phyloP scores from a whole-genome alignment of 2,113 vertebrate species.

The Leptodactylus fuscus region DNA sequence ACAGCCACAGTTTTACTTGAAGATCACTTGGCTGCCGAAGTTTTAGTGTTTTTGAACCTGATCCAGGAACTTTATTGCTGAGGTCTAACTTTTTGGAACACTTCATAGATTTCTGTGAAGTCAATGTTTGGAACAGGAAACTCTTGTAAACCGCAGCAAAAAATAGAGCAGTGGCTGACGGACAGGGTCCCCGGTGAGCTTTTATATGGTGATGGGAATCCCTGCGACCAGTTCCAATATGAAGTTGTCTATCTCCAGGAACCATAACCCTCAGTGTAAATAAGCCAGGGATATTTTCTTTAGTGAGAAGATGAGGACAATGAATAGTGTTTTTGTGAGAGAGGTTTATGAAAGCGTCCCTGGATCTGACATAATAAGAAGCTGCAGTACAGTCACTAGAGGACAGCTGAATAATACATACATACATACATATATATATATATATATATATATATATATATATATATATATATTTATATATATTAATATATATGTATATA shows the following conservation, averaged over 20 bases:
- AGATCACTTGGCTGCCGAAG: neutral
- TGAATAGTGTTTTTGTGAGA: neutral
- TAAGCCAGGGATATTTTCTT: neutral
- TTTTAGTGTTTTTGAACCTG: neutral
- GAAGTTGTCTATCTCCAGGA: neutral
- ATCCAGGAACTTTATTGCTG: conserved; percentile 13
- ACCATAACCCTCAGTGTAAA: neutral
- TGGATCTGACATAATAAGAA: neutral
- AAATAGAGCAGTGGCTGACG: conserved; percentile 9
- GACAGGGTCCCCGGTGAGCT: neutral
- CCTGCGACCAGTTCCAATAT: conserved; percentile 1
- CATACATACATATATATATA: too few relatives aligned
- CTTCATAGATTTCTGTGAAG: neutral
- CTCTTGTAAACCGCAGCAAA: neutral
- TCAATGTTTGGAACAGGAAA: conserved; percentile 15
- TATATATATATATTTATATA: too few relatives aligned
- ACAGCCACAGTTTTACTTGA: neutral
- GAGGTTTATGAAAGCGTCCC: neutral
- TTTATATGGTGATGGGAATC: conserved; percentile 10
- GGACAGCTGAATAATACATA: neutral
- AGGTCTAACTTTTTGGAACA: conserved; percentile 24
- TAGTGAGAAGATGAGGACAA: conserved; percentile 8
- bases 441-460: too few relatives aligned
- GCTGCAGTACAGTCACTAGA: neutral
- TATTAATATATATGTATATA: too few relatives aligned